A percentile compares a stretch with the other conserved stretches of the same genome.
phyloP scores from a whole-genome alignment of 2,888 invertebrate species.

The Epistrophe eligans region DNA sequence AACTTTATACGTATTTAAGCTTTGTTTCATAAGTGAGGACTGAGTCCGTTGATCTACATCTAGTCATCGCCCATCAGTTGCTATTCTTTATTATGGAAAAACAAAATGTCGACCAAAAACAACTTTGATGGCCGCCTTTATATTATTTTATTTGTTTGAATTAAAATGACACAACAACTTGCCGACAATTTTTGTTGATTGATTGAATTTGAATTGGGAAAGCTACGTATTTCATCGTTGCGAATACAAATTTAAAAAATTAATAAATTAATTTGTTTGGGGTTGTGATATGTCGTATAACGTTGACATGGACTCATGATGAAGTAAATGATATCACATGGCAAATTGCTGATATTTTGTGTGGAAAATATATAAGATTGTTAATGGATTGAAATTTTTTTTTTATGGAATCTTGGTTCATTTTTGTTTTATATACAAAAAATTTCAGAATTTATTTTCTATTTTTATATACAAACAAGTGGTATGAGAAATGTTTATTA shows the following conservation, averaged over 20 bases:
- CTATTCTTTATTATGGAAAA: background rate
- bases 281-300: background rate
- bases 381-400: constrained; percentile 21
- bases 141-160: constrained; percentile 23
- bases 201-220: constrained; percentile 56
- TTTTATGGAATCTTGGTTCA: constrained; percentile 22
- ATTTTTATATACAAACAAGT: background rate
- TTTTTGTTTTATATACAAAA: constrained; percentile 1
- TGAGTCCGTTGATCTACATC: constrained; percentile 8
- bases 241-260: constrained; percentile 27
- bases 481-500: background rate
- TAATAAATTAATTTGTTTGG: constrained; percentile 28
- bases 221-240: constrained; percentile 32
- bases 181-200: constrained; percentile 51
- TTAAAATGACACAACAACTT: constrained; percentile 64
- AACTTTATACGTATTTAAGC: background rate
- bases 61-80: background rate
- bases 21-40: background rate
- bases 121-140: background rate
- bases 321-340: constrained; percentile 54
- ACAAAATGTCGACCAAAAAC: constrained; percentile 29
- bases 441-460: background rate
- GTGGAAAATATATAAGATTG: background rate
- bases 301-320: background rate
- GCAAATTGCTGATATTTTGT: constrained; percentile 31